Conservation (phyloP, 2,113 vertebrate genomes). For the Trichechus manatus region DNA sequence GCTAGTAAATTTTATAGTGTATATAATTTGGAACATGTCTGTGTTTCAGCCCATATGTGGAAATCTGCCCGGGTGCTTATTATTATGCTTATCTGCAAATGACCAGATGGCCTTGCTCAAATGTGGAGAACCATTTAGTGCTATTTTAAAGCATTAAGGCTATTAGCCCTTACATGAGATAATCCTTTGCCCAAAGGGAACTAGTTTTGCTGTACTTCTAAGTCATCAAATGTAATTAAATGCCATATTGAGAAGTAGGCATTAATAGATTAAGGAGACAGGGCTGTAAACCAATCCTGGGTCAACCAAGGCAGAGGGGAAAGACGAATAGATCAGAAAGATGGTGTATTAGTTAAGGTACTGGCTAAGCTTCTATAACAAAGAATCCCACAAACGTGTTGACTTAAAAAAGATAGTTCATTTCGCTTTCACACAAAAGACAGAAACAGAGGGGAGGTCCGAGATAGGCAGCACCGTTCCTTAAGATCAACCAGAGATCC, state of each 20-base stretch:
- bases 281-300: constrained; percentile 52
- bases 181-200: constrained; percentile 82
- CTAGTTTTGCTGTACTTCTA: constrained; percentile 79
- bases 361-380: constrained; percentile 65
- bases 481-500: neutral
- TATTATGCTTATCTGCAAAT: constrained; percentile 83
- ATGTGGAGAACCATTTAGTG: constrained; percentile 80
- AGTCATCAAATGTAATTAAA: constrained; percentile 84
- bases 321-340: constrained; percentile 22
- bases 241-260: constrained; percentile 75
- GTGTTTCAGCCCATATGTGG: constrained; percentile 76
- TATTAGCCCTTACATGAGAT: constrained; percentile 82
- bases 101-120: constrained; percentile 83
- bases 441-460: neutral
- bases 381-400: constrained; percentile 28
- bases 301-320: constrained; percentile 54
- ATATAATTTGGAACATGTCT: constrained; percentile 78
- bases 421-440: neutral
- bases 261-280: constrained; percentile 75
- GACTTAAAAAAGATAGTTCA: neutral
- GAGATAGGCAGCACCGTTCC: neutral
- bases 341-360: neutral
- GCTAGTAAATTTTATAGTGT: constrained; percentile 76
- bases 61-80: constrained; percentile 78
- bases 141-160: constrained; percentile 84